Conservation (phyloP, 2,113 vertebrate species). For the Columbina picui region DNA sequence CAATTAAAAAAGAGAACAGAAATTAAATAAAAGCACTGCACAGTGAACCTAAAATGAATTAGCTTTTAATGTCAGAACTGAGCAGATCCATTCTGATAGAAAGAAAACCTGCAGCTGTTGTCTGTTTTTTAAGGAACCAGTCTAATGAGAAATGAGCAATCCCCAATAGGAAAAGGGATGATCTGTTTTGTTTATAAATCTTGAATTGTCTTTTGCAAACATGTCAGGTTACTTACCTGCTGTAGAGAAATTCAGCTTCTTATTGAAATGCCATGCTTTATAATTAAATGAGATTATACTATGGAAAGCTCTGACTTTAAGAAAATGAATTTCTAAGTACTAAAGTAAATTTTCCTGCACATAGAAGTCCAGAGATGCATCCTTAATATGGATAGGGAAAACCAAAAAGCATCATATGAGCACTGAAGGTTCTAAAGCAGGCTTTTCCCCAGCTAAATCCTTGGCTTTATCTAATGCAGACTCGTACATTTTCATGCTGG, state of each 20-base stretch:
- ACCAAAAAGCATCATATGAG: neutral
- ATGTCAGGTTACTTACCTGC: neutral
- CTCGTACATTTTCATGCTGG: neutral
- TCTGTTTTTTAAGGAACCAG: neutral
- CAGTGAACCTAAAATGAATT: neutral
- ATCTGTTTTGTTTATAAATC: neutral
- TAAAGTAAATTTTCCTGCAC: slow-evolving; percentile 5
- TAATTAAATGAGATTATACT: slow-evolving; percentile 40
- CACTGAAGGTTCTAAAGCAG: neutral
- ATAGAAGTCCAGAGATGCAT: neutral
- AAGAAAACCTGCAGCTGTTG: neutral
- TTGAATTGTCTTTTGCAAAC: neutral
- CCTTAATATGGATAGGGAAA: neutral
- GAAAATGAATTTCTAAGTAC: neutral
- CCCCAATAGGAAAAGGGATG: neutral
- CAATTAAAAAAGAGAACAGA: neutral
- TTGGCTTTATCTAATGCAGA: neutral
- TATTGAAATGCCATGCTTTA: slow-evolving; percentile 15
- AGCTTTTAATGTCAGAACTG: neutral
- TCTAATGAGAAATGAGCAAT: slow-evolving; percentile 1
- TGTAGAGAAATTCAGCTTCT: neutral
- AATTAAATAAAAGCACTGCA: neutral
- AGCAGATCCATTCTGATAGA: neutral
- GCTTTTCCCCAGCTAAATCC: neutral
- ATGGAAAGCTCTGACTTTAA: neutral